These are phyloP conservation scores for Megalonaias nervosa DNA, from an alignment of 1,140 invertebrate genomes.

Conservation along the genomic window DNA sequence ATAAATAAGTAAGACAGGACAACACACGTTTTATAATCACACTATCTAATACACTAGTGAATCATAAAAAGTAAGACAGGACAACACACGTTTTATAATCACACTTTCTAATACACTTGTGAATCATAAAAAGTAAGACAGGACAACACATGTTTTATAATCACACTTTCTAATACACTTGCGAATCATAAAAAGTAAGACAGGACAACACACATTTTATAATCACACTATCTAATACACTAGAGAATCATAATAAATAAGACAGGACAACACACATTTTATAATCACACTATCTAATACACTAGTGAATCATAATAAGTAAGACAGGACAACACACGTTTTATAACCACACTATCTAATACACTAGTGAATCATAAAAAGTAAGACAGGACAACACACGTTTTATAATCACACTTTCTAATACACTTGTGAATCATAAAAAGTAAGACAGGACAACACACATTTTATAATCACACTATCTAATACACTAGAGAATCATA, in stretches of 20 bases:
- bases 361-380: not conserved
- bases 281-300: not conserved
- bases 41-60: not conserved
- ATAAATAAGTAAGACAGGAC: not conserved
- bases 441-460: not conserved
- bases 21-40: not conserved
- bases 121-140: not conserved
- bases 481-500: not conserved
- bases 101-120: not conserved
- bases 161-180: not conserved
- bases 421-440: not conserved
- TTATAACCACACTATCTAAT: not conserved
- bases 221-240: not conserved
- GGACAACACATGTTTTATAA: not conserved
- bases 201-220: not conserved
- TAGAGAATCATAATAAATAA: not conserved
- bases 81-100: not conserved
- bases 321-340: not conserved
- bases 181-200: not conserved
- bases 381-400: not conserved
- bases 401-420: not conserved
- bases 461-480: not conserved
- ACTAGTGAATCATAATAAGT: not conserved
- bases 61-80: not conserved
- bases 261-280: not conserved